Evolutionary conservation across 2,113 vertebrate species (phyloP).

Genomic region (Podocnemis expansa): DNA sequence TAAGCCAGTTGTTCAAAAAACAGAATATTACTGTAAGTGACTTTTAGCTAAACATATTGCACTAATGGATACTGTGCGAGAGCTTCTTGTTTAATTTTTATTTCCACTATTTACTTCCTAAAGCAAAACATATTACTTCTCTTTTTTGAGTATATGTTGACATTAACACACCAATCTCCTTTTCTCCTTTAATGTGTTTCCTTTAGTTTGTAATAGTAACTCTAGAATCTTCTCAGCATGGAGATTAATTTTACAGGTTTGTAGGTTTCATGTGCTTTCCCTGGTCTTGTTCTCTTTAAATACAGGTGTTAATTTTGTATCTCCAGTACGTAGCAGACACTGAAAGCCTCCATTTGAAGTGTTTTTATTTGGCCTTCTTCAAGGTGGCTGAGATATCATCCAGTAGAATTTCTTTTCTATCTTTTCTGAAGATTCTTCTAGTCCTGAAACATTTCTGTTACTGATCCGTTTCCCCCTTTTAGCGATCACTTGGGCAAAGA

Average conservation of each 20-base stretch:
- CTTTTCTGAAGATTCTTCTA: not conserved
- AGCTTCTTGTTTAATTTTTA: not conserved
- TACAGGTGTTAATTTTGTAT: not conserved
- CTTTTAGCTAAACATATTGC: not conserved
- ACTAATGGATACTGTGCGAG: not conserved
- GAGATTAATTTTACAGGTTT: not conserved
- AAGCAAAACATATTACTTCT: not conserved
- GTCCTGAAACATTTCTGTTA: not conserved
- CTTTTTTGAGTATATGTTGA: not conserved
- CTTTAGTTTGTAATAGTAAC: not conserved
- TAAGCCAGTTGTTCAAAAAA: no score
- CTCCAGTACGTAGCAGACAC: not conserved
- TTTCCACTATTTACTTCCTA: not conserved
- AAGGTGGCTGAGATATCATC: not conserved
- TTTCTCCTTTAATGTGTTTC: not conserved
- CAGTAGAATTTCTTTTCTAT: not conserved
- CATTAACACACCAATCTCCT: not conserved
- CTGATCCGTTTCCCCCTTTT: not conserved
- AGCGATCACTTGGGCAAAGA: conserved; percentile 13
- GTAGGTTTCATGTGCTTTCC: not conserved
- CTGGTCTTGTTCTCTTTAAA: not conserved
- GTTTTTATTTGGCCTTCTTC: not conserved
- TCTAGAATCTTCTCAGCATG: not conserved
- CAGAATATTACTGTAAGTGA: not conserved
- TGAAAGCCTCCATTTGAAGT: not conserved